Base-by-base conservation (phyloP, 2,888 invertebrate species). In the Hemaris fuciformis region DNA sequence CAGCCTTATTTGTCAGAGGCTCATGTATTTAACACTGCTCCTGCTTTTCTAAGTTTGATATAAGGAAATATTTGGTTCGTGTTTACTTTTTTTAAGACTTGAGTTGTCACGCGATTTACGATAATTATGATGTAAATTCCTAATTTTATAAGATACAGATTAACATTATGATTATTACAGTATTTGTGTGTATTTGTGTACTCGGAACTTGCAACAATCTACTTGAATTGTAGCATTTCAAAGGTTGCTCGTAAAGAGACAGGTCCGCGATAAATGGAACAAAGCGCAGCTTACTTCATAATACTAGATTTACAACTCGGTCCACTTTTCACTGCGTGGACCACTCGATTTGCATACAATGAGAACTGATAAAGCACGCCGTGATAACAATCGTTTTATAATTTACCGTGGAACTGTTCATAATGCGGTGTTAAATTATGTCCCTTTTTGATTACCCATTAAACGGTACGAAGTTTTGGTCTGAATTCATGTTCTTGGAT, bases 371-470 rank as follows among this genome's bases (percentile, higher is more conserved):
- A 58, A 58, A 22, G 25, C 38, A 22, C 13, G 15, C 8, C 18
- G 18, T 20, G 20, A 46, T 59, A 59, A 27, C 27, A 27, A 45
- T 59, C 46, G 46, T 34, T 20, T 45, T 31, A 10, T 59, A 59
- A 59, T 59, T 43, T 15, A 23, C 23, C 27, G 18, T 41, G 27
- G 27, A 53, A 53, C 53, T 53, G 53, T 31, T 53, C 18, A 27
- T 53, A 53, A 53, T 31, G 4, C 31, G 18, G 31, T 53, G 53
- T 53, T 8, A 18, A 53, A 31, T 53, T 53, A 25, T 31, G 31
- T 53, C 53, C 53, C 53, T 53, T 53, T 48, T 53, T 53, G 31
- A 53, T 53, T 53, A 27, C 3, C 10, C 18, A 53, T 53, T 53
- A 53, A 53, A 53, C 27, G 31, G n/a, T 53, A 18, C 18, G 53